Evolutionary conservation across 2,797 vertebrate genomes (phyloP).

Genomic region (Gallinago nigripennis): DNA sequence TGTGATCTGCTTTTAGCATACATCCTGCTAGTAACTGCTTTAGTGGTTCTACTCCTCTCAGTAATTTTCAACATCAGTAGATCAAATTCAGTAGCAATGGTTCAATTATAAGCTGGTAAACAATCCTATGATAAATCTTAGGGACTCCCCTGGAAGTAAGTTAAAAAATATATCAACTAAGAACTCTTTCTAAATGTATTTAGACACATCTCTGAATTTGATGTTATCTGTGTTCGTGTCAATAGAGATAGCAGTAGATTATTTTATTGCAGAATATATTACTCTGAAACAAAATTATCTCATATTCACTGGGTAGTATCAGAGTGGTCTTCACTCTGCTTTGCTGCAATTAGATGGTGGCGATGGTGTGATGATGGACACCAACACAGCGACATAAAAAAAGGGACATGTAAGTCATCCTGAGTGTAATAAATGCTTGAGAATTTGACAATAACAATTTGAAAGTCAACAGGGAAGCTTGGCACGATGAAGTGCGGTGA

Average conservation of each 20-base stretch:
- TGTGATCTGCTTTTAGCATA: constrained; percentile 1
- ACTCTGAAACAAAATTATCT: neutral
- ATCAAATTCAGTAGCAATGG: neutral
- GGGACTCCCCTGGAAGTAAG: neutral
- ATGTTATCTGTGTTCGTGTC: neutral
- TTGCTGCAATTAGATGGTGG: neutral
- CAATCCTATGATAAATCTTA: neutral
- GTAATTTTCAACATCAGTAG: constrained; percentile 18
- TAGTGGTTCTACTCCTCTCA: neutral
- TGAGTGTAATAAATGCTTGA: constrained; percentile 64
- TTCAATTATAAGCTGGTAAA: neutral
- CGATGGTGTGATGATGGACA: constrained; percentile 56
- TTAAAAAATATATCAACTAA: neutral
- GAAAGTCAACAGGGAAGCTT: constrained; percentile 80
- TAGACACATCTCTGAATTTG: neutral
- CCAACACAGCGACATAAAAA: constrained; percentile 10
- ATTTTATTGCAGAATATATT: neutral
- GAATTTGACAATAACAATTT: constrained; percentile 77
- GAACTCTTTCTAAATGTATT: neutral
- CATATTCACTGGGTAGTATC: neutral
- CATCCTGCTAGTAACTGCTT: neutral
- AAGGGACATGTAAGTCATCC: constrained; percentile 45
- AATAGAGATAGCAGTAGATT: neutral
- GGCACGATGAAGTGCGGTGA: constrained; percentile 69
- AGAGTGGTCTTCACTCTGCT: neutral